Percentiles rank a stretch among this genome's conserved stretches.
phyloP scores from a whole-genome alignment of 1,140 invertebrate species.

The Carposina sasakii region DNA sequence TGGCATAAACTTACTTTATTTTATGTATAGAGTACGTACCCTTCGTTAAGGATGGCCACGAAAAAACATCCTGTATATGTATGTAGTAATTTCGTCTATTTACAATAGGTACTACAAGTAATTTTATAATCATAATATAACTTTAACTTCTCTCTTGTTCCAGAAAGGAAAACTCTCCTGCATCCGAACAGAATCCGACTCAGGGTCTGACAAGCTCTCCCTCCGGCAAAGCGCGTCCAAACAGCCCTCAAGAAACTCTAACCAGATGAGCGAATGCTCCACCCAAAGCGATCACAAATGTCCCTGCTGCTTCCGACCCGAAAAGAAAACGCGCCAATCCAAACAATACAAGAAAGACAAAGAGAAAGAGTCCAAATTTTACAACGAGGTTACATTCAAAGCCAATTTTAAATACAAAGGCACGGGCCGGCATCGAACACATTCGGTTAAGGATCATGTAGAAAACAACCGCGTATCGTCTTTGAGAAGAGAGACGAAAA shows the following conservation, averaged over 20 bases:
- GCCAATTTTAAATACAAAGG: constrained; percentile 52
- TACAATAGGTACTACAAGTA: too few relatives aligned
- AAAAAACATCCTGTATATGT: too few relatives aligned
- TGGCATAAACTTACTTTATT: too few relatives aligned
- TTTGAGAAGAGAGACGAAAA: constrained; percentile 84
- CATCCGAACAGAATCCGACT: constrained; percentile 63
- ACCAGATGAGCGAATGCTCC: constrained; percentile 46
- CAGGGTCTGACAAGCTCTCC: constrained; percentile 58
- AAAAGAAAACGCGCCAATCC: constrained; percentile 35
- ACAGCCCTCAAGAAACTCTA: constrained; percentile 48
- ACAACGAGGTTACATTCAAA: constrained; percentile 61
- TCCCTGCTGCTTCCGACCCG: constrained; percentile 56
- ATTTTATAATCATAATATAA: too few relatives aligned
- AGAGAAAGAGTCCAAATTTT: constrained; percentile 56
- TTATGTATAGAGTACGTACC: too few relatives aligned
- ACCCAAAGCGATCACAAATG: constrained; percentile 51
- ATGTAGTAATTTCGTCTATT: too few relatives aligned
- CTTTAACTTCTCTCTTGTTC: constrained; percentile 35
- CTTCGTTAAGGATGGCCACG: too few relatives aligned
- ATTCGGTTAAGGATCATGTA: constrained; percentile 57
- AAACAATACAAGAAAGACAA: constrained; percentile 35
- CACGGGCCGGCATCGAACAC: constrained; percentile 47
- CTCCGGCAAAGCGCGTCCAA: constrained; percentile 54
- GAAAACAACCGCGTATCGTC: constrained; percentile 75
- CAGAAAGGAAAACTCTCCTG: constrained; percentile 63